Base-by-base conservation (phyloP, 2,888 invertebrate genomes). In the Eulithis prunata region DNA sequence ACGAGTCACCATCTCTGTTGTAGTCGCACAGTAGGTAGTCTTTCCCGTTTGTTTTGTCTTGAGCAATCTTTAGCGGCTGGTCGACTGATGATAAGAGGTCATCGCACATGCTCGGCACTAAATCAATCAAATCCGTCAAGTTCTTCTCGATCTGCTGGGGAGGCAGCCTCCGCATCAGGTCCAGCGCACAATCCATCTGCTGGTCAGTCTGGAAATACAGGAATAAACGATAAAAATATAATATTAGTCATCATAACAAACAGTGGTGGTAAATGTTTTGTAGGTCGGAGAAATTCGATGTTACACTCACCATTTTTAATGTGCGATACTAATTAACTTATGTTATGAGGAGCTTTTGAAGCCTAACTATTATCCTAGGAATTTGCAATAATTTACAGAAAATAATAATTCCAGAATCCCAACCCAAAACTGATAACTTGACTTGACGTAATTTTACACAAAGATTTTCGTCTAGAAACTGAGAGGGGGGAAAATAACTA, bases 101-200 rank as follows among this genome's bases (percentile, higher is more conserved):
- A 91, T 99, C 99, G 88, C 99, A 99, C 72, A 99, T 94, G 89
- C 96, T 96, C 65, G 99, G 99, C 78, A 98, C 98, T 87, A 99
- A 94, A 91, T 99, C 99, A 83, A 99, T 99, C 83, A 99, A 94
- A 94, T 99, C 99, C 86, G 97, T 97, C 74, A 99, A 94, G 92
- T 99, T 99, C 90, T 99, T 99, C 89, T 99, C 99, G 79, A 99
- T 99, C 93, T 99, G 98, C 93, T 99, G 99, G 75, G 99, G 99
- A 77, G 99, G 99, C 87, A 99, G 93, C 80, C 99, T 96, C 85
- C 99, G 95, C 99, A 99, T 99, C 86, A 99, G 95, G 94, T 99
- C 99, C 79, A 99, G 94, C 58, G 99, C 99, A 94, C 99, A 99
- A 94, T 99, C 99, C 95, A 99, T 97, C 94, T 99, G 98, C 91